A percentile compares a stretch with the other conserved stretches of the same genome.
These are phyloP conservation scores for Mycteria americana DNA, from an alignment of 2,797 vertebrate genomes.

Conservation along the genomic window DNA sequence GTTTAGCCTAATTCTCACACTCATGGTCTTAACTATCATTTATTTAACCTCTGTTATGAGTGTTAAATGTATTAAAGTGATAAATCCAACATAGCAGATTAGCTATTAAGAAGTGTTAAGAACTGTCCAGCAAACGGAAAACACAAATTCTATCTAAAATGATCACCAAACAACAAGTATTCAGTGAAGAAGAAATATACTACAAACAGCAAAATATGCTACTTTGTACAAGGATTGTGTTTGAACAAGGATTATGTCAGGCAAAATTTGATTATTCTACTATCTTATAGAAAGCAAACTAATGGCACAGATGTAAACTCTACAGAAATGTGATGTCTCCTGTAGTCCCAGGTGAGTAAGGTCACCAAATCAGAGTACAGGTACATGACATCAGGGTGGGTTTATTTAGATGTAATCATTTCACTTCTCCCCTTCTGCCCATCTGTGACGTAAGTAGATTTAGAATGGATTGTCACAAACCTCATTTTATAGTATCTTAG, in stretches of 20 bases:
- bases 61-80: background rate
- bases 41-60: background rate
- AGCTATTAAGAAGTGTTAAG: background rate
- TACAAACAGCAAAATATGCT: background rate
- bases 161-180: background rate
- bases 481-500: background rate
- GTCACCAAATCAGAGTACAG: background rate
- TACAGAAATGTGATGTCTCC: background rate
- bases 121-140: background rate
- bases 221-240: background rate
- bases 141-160: background rate
- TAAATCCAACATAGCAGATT: background rate
- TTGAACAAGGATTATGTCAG: background rate
- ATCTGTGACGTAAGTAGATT: background rate
- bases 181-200: background rate
- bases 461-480: background rate
- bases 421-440: background rate
- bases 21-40: background rate
- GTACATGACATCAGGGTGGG: too few species aligned
- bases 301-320: background rate
- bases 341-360: background rate
- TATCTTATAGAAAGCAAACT: background rate
- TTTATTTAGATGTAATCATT: background rate
- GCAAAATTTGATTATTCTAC: background rate
- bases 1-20: background rate